Evolutionary conservation across 2,888 invertebrate species (phyloP), one percentile per base, ranked within the genome.

Genomic region (Schizotus pectinicornis): DNA sequence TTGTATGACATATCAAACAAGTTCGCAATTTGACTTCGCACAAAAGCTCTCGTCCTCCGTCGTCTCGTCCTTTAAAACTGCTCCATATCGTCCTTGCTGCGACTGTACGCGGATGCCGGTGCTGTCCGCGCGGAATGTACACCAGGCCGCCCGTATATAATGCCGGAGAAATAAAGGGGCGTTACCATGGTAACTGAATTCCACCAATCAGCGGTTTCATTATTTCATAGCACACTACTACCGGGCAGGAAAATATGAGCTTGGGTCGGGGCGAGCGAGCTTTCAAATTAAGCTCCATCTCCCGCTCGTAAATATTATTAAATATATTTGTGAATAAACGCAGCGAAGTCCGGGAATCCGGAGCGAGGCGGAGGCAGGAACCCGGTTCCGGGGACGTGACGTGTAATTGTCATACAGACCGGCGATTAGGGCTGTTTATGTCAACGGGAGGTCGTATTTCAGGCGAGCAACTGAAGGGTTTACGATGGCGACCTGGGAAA

Each of bases 161-260:
- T 68, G 71, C 67, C 69, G 68, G 67, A 67, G 70, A 70, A 65
- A 73, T 73, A 72, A 72, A 74, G 75, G 77, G 78, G 78, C 78
- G 78, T 78, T 77, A 71, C 78, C 71, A 78, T 78, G 76, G 77
- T 68, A 72, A 78, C 78, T 68, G 70, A 68, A 75, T 74, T 77
- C 78, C 77, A 72, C 78, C 78, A 78, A 78, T 78, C 75, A 72
- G 75, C 75, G 76, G 74, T 76, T 75, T 73, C 75, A 76, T 75
- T 76, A 76, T 75, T 74, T 74, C 74, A 70, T 73, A 73, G 76
- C 70, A 69, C 70, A 70, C 68, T 73, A 72, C 69, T 65, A 65
- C 66, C 67, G 58, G 66, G 64, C 64, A 67, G 54, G 69, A 70
- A 71, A 71, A 70, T 70, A 69, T 68, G 67, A 65, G 68, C 65